Percentiles rank a stretch among this genome's conserved stretches.
Conservation (phyloP, 2,113 vertebrate genomes). For the Megaceryle maxima region DNA sequence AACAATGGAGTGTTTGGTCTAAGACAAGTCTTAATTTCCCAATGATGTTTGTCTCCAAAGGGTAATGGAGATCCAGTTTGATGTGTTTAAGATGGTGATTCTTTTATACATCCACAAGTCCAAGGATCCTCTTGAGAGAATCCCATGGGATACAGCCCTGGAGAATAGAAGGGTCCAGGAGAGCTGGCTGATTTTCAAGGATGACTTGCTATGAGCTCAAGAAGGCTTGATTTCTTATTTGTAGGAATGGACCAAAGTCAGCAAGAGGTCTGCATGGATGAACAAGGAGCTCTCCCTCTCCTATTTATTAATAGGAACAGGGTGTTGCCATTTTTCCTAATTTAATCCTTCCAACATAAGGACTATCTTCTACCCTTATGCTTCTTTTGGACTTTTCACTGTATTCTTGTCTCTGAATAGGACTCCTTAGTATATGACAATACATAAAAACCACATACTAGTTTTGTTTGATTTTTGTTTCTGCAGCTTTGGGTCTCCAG, state of each 20-base stretch:
- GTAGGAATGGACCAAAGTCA: too few relatives aligned
- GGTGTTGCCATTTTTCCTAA: too few relatives aligned
- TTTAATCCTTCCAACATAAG: not conserved
- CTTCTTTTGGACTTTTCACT: not conserved
- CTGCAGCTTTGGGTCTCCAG: not conserved
- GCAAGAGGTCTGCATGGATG: too few relatives aligned
- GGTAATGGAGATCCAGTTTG: not conserved
- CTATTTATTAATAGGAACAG: too few relatives aligned
- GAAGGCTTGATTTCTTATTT: too few relatives aligned
- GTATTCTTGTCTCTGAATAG: not conserved
- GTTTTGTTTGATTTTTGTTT: not conserved
- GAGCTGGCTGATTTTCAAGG: not conserved
- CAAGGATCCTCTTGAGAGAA: not conserved
- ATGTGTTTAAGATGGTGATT: not conserved
- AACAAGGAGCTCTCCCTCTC: too few relatives aligned
- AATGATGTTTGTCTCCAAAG: not conserved
- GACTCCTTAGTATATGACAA: not conserved
- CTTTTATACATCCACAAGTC: not conserved
- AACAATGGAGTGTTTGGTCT: not conserved
- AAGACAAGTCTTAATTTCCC: not conserved
- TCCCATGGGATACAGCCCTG: not conserved
- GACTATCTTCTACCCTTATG: not conserved
- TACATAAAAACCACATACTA: not conserved
- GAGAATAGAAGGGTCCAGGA: not conserved
- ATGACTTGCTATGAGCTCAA: too few relatives aligned